A percentile compares a stretch with the other conserved stretches of the same genome.
Conservation (phyloP, 2,888 invertebrate species). For the Odontothrips loti region DNA sequence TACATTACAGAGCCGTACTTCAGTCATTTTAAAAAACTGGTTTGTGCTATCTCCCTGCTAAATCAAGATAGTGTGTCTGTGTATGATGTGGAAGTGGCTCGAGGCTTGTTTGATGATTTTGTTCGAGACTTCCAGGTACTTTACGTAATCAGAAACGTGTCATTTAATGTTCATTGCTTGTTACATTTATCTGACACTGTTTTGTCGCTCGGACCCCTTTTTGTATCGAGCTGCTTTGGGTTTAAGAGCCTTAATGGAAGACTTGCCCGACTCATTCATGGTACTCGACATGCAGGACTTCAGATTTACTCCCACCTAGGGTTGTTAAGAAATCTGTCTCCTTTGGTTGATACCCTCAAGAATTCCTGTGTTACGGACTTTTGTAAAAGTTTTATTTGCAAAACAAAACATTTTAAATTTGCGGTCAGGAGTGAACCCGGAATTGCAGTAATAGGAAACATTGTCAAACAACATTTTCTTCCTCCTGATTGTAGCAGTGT, state of each 20-base stretch:
- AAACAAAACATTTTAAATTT: too few relatives aligned
- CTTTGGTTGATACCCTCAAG: too few relatives aligned
- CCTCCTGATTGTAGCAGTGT: too few relatives aligned
- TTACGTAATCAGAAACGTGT: neutral
- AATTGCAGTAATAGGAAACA: too few relatives aligned
- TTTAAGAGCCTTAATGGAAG: neutral
- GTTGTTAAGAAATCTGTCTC: too few relatives aligned
- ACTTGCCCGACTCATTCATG: neutral
- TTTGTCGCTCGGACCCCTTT: neutral
- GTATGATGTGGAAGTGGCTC: neutral
- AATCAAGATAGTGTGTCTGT: neutral
- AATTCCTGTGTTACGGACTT: too few relatives aligned
- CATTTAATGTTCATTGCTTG: neutral
- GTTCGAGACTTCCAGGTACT: neutral
- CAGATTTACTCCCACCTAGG: neutral
- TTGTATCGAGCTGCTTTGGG: neutral
- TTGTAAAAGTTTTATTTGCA: too few relatives aligned
- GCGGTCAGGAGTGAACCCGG: too few relatives aligned
- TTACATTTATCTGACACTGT: neutral
- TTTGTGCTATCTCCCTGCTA: neutral
- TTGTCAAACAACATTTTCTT: too few relatives aligned
- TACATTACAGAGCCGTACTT: neutral
- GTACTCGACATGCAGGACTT: neutral
- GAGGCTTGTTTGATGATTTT: neutral
- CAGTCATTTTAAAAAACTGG: neutral